Evolutionary conservation across 1,140 invertebrate species (phyloP).

Genomic region (Gerris buenoi): DNA sequence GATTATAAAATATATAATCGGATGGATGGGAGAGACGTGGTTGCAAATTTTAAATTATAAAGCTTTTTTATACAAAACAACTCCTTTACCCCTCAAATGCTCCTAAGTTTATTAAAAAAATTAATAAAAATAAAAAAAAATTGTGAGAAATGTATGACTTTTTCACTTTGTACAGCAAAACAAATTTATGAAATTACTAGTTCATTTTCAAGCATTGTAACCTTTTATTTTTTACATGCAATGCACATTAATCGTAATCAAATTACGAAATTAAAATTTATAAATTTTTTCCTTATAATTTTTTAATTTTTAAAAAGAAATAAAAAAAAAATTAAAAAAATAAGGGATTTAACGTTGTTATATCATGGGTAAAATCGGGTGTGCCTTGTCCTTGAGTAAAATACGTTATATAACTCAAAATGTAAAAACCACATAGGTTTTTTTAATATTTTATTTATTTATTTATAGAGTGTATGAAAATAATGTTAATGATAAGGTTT

Average conservation of each 20-base stretch:
- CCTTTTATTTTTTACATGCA: background rate
- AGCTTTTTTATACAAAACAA: conserved; percentile 8
- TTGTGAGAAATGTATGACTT: background rate
- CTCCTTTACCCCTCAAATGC: background rate
- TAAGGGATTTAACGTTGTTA: no score
- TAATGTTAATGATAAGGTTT: no score
- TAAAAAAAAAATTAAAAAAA: no score
- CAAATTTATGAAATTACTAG: background rate
- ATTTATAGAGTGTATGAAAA: no score
- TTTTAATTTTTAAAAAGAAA: background rate
- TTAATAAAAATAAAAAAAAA: conserved; percentile 6
- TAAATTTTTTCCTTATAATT: background rate
- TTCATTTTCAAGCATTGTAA: conserved; percentile 4
- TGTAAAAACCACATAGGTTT: no score
- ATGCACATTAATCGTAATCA: conserved; percentile 4
- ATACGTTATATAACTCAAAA: no score
- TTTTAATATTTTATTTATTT: no score
- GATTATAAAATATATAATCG: background rate
- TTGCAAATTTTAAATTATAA: conserved; percentile 11
- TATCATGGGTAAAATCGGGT: no score
- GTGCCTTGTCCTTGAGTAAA: no score
- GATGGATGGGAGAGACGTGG: conserved; percentile 14
- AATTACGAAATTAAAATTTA: conserved; percentile 11
- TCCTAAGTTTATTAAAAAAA: conserved; percentile 10
- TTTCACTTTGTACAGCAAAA: conserved; percentile 2